A percentile compares a stretch with the other conserved stretches of the same genome.
These are phyloP conservation scores for Thysanoteuthis rhombus DNA, from an alignment of 2,888 invertebrate genomes.

Conservation along the genomic window DNA sequence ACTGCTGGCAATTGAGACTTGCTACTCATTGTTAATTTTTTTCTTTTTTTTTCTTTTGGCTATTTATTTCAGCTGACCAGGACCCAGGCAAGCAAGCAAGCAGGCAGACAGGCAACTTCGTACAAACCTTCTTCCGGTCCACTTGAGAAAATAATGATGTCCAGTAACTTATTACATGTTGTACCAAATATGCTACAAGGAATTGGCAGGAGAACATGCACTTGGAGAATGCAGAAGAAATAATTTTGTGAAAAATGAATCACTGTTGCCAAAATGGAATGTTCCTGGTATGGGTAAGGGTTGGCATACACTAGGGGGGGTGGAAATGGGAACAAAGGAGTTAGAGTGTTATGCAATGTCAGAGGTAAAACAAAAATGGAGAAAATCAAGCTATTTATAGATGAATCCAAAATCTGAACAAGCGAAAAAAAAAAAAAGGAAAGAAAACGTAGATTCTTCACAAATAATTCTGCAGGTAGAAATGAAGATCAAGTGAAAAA, in stretches of 20 bases:
- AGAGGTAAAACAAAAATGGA: not conserved
- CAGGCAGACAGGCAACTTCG: not conserved
- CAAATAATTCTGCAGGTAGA: too few relatives aligned
- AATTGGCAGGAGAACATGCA: constrained; percentile 12
- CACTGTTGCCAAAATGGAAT: not conserved
- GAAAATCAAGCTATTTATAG: not conserved
- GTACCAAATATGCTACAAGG: constrained; percentile 12
- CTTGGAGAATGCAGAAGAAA: constrained; percentile 12
- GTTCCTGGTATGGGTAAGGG: not conserved
- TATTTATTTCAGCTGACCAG: constrained; percentile 12
- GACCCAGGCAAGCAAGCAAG: not conserved
- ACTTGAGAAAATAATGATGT: constrained; percentile 12
- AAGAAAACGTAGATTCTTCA: too few relatives aligned
- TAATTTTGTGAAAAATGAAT: constrained; percentile 12
- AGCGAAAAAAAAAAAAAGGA: too few relatives aligned
- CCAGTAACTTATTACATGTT: constrained; percentile 12
- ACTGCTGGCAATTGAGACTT: not conserved
- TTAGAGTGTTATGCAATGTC: too few relatives aligned
- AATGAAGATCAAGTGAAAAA: too few relatives aligned
- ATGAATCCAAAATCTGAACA: not conserved
- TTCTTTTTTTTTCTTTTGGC: not conserved
- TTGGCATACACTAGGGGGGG: not conserved
- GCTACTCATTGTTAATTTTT: not conserved
- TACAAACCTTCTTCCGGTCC: not conserved
- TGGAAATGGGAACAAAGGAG: not conserved